These are phyloP conservation scores for Notodonta ziczac DNA, from an alignment of 2,888 invertebrate species.

Conservation along the genomic window DNA sequence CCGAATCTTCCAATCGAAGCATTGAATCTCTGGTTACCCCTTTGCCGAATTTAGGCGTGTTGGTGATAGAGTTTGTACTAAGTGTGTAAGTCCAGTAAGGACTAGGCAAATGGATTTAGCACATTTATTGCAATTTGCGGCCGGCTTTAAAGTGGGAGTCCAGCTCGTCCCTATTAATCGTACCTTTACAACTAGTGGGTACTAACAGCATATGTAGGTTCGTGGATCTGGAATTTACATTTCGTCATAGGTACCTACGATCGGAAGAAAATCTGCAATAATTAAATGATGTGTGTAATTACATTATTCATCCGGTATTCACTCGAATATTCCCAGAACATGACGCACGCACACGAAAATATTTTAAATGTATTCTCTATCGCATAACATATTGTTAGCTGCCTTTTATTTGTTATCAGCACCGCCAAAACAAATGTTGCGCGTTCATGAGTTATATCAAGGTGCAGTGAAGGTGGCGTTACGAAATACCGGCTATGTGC, in stretches of 20 bases:
- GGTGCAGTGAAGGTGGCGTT: conserved; percentile 24
- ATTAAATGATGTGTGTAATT: background rate
- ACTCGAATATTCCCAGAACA: conserved; percentile 2
- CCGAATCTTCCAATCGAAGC: no score
- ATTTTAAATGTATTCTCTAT: conserved; percentile 2
- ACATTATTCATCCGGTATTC: conserved; percentile 6
- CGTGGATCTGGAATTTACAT: background rate
- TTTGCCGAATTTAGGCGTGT: no score
- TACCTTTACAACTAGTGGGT: no score
- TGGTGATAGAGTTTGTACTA: no score
- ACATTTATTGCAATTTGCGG: no score
- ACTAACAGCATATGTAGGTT: no score
- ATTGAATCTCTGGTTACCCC: no score
- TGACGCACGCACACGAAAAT: background rate
- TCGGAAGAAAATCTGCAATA: background rate
- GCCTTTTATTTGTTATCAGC: conserved; percentile 2
- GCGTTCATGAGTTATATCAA: conserved; percentile 22
- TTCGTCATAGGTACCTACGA: background rate
- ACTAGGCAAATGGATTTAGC: no score
- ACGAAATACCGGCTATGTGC: background rate
- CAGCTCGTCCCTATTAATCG: no score
- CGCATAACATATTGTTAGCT: background rate
- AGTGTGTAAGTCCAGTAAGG: no score
- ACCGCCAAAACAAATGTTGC: conserved; percentile 4
- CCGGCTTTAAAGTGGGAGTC: no score